Conservation (phyloP, 2,113 vertebrate species). For the Spea multiplicata region DNA sequence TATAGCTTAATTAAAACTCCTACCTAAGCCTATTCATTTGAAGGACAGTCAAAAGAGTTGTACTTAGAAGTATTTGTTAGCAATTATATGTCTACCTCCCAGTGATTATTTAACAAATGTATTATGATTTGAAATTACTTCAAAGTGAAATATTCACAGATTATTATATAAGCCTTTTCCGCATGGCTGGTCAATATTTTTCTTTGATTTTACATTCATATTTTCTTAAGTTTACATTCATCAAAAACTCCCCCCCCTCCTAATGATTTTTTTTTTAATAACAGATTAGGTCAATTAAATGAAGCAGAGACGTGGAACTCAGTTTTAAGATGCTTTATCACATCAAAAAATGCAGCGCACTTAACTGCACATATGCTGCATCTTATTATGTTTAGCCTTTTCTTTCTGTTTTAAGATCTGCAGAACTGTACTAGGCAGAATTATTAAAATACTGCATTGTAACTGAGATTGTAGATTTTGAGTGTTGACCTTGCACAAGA, state of each 20-base stretch:
- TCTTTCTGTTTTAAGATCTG: slow-evolving; percentile 54
- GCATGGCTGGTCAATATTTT: not conserved
- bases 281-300: not conserved
- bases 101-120: no score
- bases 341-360: slow-evolving; percentile 56
- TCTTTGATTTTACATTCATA: slow-evolving; percentile 1
- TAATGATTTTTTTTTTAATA: not conserved
- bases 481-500: slow-evolving; percentile 61
- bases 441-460: slow-evolving; percentile 53
- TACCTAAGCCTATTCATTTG: no score
- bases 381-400: slow-evolving; percentile 39
- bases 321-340: slow-evolving; percentile 59
- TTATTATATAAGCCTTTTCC: no score
- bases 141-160: no score
- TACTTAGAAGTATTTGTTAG: no score
- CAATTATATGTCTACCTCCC: no score
- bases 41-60: no score
- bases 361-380: slow-evolving; percentile 43
- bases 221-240: slow-evolving; percentile 5
- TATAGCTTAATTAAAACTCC: no score
- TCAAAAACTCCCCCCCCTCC: not conserved
- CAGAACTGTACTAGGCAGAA: slow-evolving; percentile 42
- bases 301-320: not conserved
- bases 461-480: slow-evolving; percentile 62
- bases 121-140: no score